Evolutionary conservation across 2,113 vertebrate species (phyloP).

Genomic region (Chionis minor): DNA sequence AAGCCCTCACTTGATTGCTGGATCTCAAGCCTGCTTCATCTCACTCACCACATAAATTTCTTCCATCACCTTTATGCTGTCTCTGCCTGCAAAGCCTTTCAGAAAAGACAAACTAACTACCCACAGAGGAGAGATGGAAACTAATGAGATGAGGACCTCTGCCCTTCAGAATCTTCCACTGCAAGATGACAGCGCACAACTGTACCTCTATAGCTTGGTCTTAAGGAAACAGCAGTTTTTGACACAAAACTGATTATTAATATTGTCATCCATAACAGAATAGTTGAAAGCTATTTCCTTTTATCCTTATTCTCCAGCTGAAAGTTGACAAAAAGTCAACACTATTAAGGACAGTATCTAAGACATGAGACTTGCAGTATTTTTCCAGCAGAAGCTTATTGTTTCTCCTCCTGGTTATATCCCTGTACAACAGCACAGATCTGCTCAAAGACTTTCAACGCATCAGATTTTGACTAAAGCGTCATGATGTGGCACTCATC

Average conservation of each 20-base stretch:
- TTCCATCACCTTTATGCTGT: not conserved
- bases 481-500: slow-evolving; percentile 12
- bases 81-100: not conserved
- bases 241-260: not conserved
- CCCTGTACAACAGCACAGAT: not conserved
- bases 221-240: not conserved
- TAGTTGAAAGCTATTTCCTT: not conserved
- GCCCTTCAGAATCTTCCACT: not conserved
- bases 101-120: not conserved
- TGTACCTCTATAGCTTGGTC: not conserved
- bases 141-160: not conserved
- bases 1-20: not conserved
- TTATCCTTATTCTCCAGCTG: not conserved
- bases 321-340: not conserved
- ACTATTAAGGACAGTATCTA: not conserved
- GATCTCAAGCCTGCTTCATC: not conserved
- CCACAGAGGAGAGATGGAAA: not conserved
- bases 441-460: not conserved
- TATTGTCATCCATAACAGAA: not conserved
- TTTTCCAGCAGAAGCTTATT: not conserved
- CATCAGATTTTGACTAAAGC: slow-evolving; percentile 37
- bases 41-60: not conserved
- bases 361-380: not conserved
- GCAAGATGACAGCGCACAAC: not conserved
- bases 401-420: slow-evolving; percentile 7